Conservation (phyloP, 2,888 invertebrate genomes). For the Podotricha telesiphe region DNA sequence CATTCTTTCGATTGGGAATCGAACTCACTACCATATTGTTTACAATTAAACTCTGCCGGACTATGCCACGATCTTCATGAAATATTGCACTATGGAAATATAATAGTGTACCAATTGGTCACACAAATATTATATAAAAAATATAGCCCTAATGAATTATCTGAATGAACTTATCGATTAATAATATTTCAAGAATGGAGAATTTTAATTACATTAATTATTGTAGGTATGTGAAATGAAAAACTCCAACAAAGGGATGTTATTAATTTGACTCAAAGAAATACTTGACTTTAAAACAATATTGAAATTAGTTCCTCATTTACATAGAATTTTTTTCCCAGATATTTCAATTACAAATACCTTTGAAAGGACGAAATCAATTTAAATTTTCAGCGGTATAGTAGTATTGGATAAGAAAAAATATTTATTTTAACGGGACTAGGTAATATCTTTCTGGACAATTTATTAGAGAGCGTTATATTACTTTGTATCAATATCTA, state of each 20-base stretch:
- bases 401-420: constrained; percentile 30
- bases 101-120: too few species aligned
- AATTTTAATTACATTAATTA: constrained; percentile 1
- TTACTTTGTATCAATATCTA: neutral
- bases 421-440: constrained; percentile 40
- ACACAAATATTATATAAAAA: too few species aligned
- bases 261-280: constrained; percentile 25
- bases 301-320: constrained; percentile 36
- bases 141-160: neutral
- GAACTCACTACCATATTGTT: too few species aligned
- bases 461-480: neutral
- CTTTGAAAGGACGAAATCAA: constrained; percentile 39
- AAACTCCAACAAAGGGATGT: neutral
- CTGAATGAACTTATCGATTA: neutral
- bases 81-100: too few species aligned
- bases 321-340: constrained; percentile 23
- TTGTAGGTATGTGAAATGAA: neutral
- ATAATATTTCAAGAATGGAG: neutral
- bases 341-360: constrained; percentile 47
- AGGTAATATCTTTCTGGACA: neutral
- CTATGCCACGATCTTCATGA: too few species aligned
- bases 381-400: constrained; percentile 41
- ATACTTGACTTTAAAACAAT: constrained; percentile 24
- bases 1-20: too few species aligned
- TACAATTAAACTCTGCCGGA: too few species aligned